These are phyloP conservation scores for Nannobrachium achirus DNA, from an alignment of 2,113 vertebrate species.

Conservation along the genomic window DNA sequence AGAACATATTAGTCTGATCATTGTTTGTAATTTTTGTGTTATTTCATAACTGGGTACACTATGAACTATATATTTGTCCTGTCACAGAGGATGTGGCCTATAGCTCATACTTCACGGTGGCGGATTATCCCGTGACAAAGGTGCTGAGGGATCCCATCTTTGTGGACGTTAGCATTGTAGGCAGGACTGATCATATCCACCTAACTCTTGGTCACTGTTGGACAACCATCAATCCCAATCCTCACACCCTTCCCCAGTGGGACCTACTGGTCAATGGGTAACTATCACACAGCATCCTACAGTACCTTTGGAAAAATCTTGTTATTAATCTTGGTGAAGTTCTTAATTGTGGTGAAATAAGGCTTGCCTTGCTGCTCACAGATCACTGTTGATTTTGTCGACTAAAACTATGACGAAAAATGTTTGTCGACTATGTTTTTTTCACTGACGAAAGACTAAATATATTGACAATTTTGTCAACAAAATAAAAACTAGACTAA, in stretches of 20 bases:
- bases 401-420: no score
- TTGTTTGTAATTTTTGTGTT: not conserved
- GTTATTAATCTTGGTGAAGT: not conserved
- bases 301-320: not conserved
- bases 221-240: constrained; percentile 65
- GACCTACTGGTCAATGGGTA: constrained; percentile 75
- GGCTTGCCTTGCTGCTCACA: not conserved
- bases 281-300: constrained; percentile 13
- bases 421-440: no score
- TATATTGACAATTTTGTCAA: no score
- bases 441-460: no score
- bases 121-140: constrained; percentile 75
- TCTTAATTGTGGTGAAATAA: not conserved
- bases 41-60: constrained; percentile 6
- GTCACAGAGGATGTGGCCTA: constrained; percentile 64
- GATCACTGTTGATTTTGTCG: no score
- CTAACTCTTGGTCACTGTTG: constrained; percentile 79
- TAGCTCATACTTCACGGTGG: constrained; percentile 57
- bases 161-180: constrained; percentile 81
- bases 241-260: constrained; percentile 58
- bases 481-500: no score
- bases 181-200: constrained; percentile 79
- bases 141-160: constrained; percentile 80
- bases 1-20: not conserved
- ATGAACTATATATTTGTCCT: constrained; percentile 9